A percentile compares a stretch with the other conserved stretches of the same genome.
Conservation (phyloP, 2,113 vertebrate species). For the Bettongia penicillata region DNA sequence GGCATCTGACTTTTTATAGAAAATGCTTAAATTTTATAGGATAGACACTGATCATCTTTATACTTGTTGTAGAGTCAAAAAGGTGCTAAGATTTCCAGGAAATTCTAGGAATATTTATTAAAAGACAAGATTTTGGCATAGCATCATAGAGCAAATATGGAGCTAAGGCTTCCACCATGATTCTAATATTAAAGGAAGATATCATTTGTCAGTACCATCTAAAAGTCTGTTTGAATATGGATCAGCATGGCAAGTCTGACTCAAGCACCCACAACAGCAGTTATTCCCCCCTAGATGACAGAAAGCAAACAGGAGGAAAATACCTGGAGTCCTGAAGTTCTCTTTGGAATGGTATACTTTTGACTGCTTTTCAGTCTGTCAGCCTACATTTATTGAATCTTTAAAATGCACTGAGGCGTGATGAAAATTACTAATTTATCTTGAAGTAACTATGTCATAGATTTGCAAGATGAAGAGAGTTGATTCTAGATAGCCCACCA, state of each 20-base stretch:
- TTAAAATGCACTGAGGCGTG: neutral
- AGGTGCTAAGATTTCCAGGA: constrained; percentile 39
- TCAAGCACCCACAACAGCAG: fast-evolving
- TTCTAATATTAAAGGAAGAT: constrained; percentile 64
- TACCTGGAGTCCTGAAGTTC: constrained; percentile 13
- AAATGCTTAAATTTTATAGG: neutral
- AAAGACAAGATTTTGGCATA: constrained; percentile 61
- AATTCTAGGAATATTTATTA: constrained; percentile 50
- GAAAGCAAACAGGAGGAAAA: constrained; percentile 21
- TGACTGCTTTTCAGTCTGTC: neutral
- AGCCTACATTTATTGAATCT: neutral
- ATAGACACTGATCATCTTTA: constrained; percentile 34
- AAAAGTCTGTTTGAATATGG: constrained; percentile 69
- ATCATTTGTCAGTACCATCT: constrained; percentile 50
- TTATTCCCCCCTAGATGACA: neutral
- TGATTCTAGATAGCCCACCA: neutral
- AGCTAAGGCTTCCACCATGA: neutral
- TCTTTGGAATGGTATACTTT: neutral
- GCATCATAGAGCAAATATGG: constrained; percentile 33
- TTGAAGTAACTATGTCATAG: neutral
- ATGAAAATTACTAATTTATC: neutral
- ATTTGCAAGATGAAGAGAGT: too few species aligned
- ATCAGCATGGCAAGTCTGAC: fast-evolving
- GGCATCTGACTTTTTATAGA: neutral
- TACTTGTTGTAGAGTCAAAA: constrained; percentile 49